These are phyloP conservation scores for Oryctolagus cuniculus DNA, from an alignment of 2,113 vertebrate species.

Conservation along the genomic window DNA sequence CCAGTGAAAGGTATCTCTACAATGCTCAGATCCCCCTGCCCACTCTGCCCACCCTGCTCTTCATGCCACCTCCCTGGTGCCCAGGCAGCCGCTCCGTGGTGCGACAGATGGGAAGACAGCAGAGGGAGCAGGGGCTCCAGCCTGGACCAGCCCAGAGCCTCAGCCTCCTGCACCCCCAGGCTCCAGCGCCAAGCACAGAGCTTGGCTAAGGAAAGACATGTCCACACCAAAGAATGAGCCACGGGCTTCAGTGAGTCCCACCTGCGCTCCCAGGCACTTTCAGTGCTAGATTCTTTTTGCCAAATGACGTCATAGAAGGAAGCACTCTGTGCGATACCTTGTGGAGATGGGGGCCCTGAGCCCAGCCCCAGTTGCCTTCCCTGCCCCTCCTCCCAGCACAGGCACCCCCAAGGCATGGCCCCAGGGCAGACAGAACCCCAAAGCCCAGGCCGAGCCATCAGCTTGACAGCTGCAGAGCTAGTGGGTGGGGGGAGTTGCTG, in stretches of 20 bases:
- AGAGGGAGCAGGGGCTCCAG: not conserved
- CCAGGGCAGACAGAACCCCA: no score
- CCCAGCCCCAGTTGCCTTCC: no score
- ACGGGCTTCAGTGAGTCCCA: rapidly evolving
- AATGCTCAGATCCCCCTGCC: not conserved
- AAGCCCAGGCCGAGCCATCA: no score
- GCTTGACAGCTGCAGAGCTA: not conserved
- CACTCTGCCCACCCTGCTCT: not conserved
- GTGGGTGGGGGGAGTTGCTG: no score
- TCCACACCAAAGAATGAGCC: rapidly evolving
- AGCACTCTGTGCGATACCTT: not conserved
- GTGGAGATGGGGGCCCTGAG: no score
- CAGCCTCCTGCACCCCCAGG: not conserved
- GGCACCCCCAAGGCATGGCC: no score
- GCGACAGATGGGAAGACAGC: not conserved
- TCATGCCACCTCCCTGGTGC: rapidly evolving
- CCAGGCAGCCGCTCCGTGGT: not conserved
- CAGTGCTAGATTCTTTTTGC: not conserved
- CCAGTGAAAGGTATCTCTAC: not conserved
- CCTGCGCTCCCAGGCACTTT: not conserved
- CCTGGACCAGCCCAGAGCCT: not conserved
- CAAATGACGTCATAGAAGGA: not conserved
- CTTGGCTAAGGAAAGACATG: not conserved
- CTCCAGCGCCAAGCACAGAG: not conserved
- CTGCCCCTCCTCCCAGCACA: not conserved